Conservation (phyloP, 1,140 invertebrate genomes). For the Drosophila ficusphila region DNA sequence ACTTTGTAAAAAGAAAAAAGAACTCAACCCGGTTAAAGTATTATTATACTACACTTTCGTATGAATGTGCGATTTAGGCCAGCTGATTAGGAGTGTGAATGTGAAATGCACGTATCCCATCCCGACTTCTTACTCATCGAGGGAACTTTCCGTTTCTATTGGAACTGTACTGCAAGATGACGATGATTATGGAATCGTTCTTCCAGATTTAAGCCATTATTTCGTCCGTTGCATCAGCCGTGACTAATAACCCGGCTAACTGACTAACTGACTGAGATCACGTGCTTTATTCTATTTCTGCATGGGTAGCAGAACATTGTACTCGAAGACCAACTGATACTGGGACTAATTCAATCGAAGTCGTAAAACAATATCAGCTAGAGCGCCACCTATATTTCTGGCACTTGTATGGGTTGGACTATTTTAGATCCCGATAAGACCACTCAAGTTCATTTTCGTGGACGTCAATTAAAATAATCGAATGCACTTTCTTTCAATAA, state of each 20-base stretch:
- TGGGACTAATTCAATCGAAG: slow-evolving; percentile 25
- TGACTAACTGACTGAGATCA: slow-evolving; percentile 14
- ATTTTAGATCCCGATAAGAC: slow-evolving; percentile 35
- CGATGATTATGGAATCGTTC: background rate
- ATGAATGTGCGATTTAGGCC: slow-evolving; percentile 5
- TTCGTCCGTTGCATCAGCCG: slow-evolving; percentile 11
- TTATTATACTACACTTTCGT: background rate
- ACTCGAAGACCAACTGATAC: slow-evolving; percentile 8
- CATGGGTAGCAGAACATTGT: background rate
- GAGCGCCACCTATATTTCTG: slow-evolving; percentile 16
- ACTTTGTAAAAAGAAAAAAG: background rate
- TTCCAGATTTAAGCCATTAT: background rate
- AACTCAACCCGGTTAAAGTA: background rate
- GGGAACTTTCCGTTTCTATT: background rate
- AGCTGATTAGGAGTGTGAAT: slow-evolving; percentile 13
- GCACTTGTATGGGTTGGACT: slow-evolving; percentile 2
- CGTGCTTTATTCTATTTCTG: slow-evolving; percentile 26
- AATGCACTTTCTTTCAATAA: slow-evolving; percentile 16
- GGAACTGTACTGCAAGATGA: background rate
- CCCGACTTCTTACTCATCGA: background rate
- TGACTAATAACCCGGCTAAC: too few species aligned
- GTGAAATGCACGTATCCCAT: background rate
- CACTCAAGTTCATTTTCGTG: background rate
- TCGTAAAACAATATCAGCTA: slow-evolving; percentile 42
- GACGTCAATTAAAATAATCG: slow-evolving; percentile 9